Percentiles rank a stretch among this genome's conserved stretches.
Evolutionary conservation across 2,797 vertebrate genomes (phyloP).

Genomic region (Miichthys miiuy): DNA sequence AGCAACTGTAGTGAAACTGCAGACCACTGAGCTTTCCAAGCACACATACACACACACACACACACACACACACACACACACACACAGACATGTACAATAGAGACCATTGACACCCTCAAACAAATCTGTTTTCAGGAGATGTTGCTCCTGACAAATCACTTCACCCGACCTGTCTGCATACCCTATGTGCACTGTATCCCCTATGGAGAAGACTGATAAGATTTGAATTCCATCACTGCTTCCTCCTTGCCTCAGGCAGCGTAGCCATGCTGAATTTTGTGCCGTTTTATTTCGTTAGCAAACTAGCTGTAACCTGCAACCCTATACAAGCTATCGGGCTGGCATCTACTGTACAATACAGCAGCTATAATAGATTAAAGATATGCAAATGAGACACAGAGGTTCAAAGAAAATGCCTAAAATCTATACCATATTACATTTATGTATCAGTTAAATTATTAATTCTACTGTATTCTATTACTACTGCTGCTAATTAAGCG

Average conservation of each 20-base stretch:
- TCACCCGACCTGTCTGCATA: conserved; percentile 63
- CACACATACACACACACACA: background rate
- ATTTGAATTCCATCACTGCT: conserved; percentile 66
- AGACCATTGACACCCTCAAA: conserved; percentile 64
- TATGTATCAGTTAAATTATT: background rate
- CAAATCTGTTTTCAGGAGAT: conserved; percentile 70
- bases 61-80: conserved; percentile 29
- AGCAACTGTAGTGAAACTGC: conserved; percentile 71
- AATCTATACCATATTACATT: background rate
- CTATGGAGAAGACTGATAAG: conserved; percentile 70
- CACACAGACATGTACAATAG: conserved; percentile 36
- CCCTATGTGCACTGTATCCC: conserved; percentile 61
- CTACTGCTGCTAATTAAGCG: too few species aligned
- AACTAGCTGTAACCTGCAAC: conserved; percentile 44
- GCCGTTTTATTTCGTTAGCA: conserved; percentile 65
- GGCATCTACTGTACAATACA: conserved; percentile 24
- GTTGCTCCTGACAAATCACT: conserved; percentile 66
- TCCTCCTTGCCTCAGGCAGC: conserved; percentile 58
- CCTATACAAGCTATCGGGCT: conserved; percentile 13
- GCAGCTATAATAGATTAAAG: background rate
- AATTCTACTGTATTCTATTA: background rate
- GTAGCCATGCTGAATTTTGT: conserved; percentile 55
- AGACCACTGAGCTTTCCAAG: conserved; percentile 62
- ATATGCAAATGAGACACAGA: conserved; percentile 13
- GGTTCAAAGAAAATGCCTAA: background rate